Base-by-base conservation (phyloP, 2,113 vertebrate species). In the Cyprinus carpio region DNA sequence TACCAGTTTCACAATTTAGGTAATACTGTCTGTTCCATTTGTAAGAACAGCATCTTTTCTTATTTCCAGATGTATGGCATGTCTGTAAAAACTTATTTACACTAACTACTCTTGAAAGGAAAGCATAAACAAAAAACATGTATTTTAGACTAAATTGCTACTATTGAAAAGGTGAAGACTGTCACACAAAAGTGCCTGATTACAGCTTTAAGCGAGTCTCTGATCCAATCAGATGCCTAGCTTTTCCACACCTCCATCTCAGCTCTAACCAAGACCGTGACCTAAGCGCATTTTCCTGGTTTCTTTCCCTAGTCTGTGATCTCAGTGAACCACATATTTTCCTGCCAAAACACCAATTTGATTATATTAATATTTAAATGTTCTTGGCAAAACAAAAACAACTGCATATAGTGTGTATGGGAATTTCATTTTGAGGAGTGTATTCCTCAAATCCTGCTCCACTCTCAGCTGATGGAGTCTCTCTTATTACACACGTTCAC, bases 81-180 rank as follows among this genome's bases (percentile, higher is more conserved):
- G 25, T 40, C 11, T 37, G 31, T 40, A 60, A 60, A 60, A 23
- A 56, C 5, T 1, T 74, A 71, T 85, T 85, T 85, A 81, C 54
- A 79, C 31, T 67, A 46, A 56, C 18, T 85, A 46, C 18, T 75
- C 20, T 72, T 86, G 74, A 65, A 75, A 81, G 20, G 5, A n/a
- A 46, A 79, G 4, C 56, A 49, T 25, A 20, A 82, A 69, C 31
- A 65, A 60, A 75, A 60, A 76, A 7, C 62, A 9, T 12, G 49
- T 78, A 60, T 78, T 72, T 27, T 46, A 87, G 69, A 13, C 27
- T 5, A 46, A 76, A 83, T 56, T 60, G 65, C 67, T 81, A 43
- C 40, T 64, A 40, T n/a, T 15, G 16, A 69, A 54, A 81, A 81
- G 46, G 56, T 65, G 6, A 75, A 23, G 43, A 18, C 16, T 80